A percentile compares a stretch with the other conserved stretches of the same genome.
phyloP scores from a whole-genome alignment of 2,888 invertebrate genomes.

The Trichogramma dendrolimi region DNA sequence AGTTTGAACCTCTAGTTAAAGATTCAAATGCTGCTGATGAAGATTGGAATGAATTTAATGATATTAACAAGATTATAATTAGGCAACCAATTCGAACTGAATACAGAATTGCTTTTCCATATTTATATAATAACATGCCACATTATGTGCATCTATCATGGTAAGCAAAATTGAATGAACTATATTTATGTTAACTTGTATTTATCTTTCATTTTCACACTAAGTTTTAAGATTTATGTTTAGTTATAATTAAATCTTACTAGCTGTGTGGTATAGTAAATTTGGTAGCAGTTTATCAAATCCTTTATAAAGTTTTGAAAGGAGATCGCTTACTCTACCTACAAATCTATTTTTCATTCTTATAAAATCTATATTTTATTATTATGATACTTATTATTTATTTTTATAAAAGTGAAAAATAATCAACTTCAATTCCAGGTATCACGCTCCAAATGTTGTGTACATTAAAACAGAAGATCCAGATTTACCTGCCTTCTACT shows the following conservation, averaged over 20 bases:
- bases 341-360: conserved; percentile 38
- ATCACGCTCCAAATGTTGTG: conserved; percentile 98
- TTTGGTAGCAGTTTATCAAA: conserved; percentile 56
- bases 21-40: conserved; percentile 97
- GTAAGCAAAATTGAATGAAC: conserved; percentile 60
- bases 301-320: conserved; percentile 51
- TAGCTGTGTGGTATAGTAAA: conserved; percentile 59
- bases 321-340: conserved; percentile 59
- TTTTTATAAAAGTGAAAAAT: conserved; percentile 1
- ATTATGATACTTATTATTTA: conserved; percentile 1
- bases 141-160: conserved; percentile 97
- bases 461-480: conserved; percentile 99
- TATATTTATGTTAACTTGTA: background rate
- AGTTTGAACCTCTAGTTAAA: conserved; percentile 98
- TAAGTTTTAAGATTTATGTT: conserved; percentile 49
- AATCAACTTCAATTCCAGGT: conserved; percentile 62
- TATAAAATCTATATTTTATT: background rate
- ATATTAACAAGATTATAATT: conserved; percentile 99
- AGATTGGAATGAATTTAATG: conserved; percentile 99
- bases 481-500: conserved; percentile 98
- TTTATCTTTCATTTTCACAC: conserved; percentile 39
- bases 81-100: conserved; percentile 97
- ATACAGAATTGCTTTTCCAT: conserved; percentile 98
- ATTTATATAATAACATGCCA: conserved; percentile 97
- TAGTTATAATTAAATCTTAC: conserved; percentile 50